These are phyloP conservation scores for Alethe castanea DNA, from an alignment of 2,113 vertebrate species.

Conservation along the genomic window DNA sequence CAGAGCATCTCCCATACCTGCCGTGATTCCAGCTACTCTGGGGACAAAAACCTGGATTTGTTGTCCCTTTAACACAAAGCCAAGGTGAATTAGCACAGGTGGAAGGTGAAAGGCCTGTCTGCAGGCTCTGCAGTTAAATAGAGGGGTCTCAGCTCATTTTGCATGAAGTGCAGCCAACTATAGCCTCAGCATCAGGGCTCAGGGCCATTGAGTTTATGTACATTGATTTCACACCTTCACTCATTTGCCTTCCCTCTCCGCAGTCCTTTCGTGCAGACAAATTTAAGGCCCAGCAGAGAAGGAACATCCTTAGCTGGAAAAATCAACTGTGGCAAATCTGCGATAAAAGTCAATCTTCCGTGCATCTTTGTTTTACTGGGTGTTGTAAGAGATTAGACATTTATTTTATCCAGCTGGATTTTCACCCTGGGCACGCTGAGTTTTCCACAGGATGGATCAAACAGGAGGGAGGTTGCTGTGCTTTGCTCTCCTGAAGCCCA, in stretches of 20 bases:
- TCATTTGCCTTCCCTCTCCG: background rate
- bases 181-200: background rate
- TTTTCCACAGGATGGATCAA: background rate
- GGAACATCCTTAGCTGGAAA: constrained; percentile 12
- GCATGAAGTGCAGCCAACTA: background rate
- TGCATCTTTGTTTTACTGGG: background rate
- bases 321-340: background rate
- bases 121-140: background rate
- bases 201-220: background rate
- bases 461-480: background rate
- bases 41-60: background rate
- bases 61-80: background rate
- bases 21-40: rapidly evolving
- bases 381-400: background rate
- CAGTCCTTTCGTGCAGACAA: background rate
- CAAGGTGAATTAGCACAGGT: background rate
- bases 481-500: background rate
- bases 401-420: background rate
- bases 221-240: constrained; percentile 17
- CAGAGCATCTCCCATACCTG: background rate
- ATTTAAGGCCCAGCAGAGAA: constrained; percentile 36
- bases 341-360: constrained; percentile 1
- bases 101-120: background rate
- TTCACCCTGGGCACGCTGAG: background rate
- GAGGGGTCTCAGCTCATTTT: background rate